phyloP scores from a whole-genome alignment of 2,888 invertebrate genomes.

The Oeneis ivallda region DNA sequence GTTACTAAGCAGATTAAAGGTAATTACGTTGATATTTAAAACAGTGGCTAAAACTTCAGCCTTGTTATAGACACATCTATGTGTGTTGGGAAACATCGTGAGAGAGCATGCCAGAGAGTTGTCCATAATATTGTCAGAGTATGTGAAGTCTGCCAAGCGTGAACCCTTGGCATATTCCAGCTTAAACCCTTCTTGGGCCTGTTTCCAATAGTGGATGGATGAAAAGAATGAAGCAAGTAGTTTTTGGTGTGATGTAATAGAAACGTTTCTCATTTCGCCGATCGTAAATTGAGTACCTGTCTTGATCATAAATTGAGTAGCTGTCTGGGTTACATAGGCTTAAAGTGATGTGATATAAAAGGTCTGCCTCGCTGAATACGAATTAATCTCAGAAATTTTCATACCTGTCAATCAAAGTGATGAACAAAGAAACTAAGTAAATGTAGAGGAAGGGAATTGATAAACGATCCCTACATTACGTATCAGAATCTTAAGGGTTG shows the following conservation, averaged over 20 bases:
- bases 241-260: neutral
- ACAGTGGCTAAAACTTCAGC: too few relatives aligned
- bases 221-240: too few relatives aligned
- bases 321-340: conserved; percentile 1
- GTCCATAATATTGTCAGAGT: too few relatives aligned
- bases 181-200: too few relatives aligned
- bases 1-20: too few relatives aligned
- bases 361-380: neutral
- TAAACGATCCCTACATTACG: conserved; percentile 7
- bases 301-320: neutral
- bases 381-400: conserved; percentile 11
- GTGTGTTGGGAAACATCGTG: too few relatives aligned
- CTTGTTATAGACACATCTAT: too few relatives aligned
- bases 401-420: conserved; percentile 17
- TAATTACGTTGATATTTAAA: too few relatives aligned
- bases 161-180: too few relatives aligned
- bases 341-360: conserved; percentile 8
- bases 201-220: too few relatives aligned
- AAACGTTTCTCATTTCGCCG: neutral
- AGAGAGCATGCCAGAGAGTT: too few relatives aligned
- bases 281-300: neutral
- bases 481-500: conserved; percentile 8
- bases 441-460: conserved; percentile 20
- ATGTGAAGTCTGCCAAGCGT: too few relatives aligned
- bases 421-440: conserved; percentile 13